Base-by-base conservation (phyloP, 92 coral and sea anemone species). In the Siderastrea siderea region DNA sequence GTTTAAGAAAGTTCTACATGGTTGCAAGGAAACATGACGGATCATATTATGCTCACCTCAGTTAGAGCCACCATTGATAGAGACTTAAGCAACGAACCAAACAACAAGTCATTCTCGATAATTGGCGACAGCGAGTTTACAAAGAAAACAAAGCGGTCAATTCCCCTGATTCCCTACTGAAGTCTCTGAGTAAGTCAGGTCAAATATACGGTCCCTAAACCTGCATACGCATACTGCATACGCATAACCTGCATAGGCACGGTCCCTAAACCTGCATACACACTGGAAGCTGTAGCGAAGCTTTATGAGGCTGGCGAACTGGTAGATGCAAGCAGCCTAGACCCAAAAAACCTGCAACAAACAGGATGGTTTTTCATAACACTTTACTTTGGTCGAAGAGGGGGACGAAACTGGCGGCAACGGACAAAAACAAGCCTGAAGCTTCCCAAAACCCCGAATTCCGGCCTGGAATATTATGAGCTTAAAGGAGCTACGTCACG, bases 311-410 rank as follows among this genome's bases (percentile, higher is more conserved):
- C 44, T 47, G 74, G 84, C 58, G 90, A 87, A 66, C 80, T 83
- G 50, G 93, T 77, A 15, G 83, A 90, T 48, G 86, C 60, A 44
- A n/a, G n/a, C n/a, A n/a, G n/a, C n/a, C n/a, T n/a, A n/a, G n/a
- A n/a, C n/a, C n/a, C n/a, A n/a, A n/a, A 80, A 4, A 83, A 87
- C 26, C 75, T 79, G 16, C 87, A 85, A 49, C 87, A 89, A 78
- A 89, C 89, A 2, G 92, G 85, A 14, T 89, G n/a, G 89, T 85
- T 78, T 63, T 67, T 70, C 15, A 74, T 90, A 47, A 68, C 87
- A 0, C 52, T 85, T 46, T 85, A 80, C 80, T 84, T 90, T 69
- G 87, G 93, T 38, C 79, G 86, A 55, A 68, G 90, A 68, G 90
- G 93, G 17, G 64, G 93, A 55, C 90, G 85, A 84, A 90, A 79